Base-by-base conservation (phyloP, 2,113 vertebrate species). In the Aptenodytes forsteri region DNA sequence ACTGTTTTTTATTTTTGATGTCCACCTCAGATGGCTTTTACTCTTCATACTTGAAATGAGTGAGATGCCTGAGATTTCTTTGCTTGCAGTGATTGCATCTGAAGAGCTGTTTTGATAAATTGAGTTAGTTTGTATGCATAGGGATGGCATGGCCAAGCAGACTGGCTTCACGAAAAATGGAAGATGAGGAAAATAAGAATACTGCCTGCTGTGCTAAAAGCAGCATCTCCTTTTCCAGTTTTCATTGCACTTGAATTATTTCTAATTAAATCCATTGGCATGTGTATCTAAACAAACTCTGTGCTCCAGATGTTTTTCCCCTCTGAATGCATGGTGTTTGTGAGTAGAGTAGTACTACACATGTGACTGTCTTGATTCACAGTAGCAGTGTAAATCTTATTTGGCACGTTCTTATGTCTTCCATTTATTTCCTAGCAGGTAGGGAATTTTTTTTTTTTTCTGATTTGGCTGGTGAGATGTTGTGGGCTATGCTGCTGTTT, bases 111-210 rank as follows among this genome's bases (percentile, higher is more conserved):
- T 50, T 8, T 5, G 58, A 8, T n/a, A 5, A 13, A 5, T 1
- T 6, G 47, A 9, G 44, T 9, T 18, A 5, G 58, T 38, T 26
- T 12, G 38, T 11, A 5, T 10, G 23, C 9, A 1, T 1, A 23
- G 70, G 38, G 76, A 3, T 25, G 50, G 38, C 64, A 3, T 1
- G 27, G 36, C 71, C 59, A 3, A 26, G 54, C 71, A n/a, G 71
- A 2, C 8, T 16, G 70, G 13, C 75, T 13, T 40, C 85, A 12
- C 3, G 0, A 11, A 14, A 38, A 36, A 9, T 5, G 49, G 25
- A 30, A 19, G 30, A 10, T 15, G 77, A 47, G 58, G 36, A 36
- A 19, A 32, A 38, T 5, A 21, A 19, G 10, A 20, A 32, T 2
- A 4, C 76, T 42, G 29, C 82, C 50, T 23, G 62, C 36, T 19